Percentiles rank a stretch among this genome's conserved stretches.
Conservation (phyloP, 2,888 invertebrate genomes). For the Ptycholaimellus sp. region DNA sequence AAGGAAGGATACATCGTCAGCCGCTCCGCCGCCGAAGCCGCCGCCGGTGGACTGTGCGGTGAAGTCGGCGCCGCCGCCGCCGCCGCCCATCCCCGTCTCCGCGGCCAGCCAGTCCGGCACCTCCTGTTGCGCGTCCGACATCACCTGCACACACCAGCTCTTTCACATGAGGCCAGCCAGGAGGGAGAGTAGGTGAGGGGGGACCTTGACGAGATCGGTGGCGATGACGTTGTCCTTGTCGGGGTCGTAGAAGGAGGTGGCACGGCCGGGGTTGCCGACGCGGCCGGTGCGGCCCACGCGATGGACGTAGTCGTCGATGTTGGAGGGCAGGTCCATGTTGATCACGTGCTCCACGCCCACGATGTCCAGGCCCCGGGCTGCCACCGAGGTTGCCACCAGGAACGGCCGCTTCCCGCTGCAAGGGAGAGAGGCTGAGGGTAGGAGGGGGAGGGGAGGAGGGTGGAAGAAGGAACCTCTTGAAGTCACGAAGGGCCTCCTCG, state of each 20-base stretch:
- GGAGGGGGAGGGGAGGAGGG: too few species aligned
- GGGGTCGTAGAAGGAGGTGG: constrained; percentile 39
- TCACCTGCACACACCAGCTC: constrained; percentile 38
- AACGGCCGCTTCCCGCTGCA: too few species aligned
- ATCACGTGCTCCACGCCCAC: constrained; percentile 29
- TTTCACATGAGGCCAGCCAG: background rate
- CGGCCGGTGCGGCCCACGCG: constrained; percentile 34
- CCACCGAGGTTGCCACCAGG: constrained; percentile 76
- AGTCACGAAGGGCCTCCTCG: constrained; percentile 48
- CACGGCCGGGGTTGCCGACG: constrained; percentile 30
- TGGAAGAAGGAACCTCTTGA: too few species aligned
- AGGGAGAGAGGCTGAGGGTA: too few species aligned
- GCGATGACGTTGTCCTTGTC: constrained; percentile 39
- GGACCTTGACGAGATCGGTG: constrained; percentile 14
- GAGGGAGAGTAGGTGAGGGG: background rate
- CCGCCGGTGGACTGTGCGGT: too few species aligned
- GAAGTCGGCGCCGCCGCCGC: constrained; percentile 6
- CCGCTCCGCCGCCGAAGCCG: too few species aligned
- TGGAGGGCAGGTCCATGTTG: constrained; percentile 31
- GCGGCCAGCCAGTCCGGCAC: constrained; percentile 49
- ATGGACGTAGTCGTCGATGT: constrained; percentile 33
- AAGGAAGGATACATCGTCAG: too few species aligned
- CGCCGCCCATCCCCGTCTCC: background rate
- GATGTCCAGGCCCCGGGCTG: constrained; percentile 46
- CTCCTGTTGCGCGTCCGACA: constrained; percentile 48